Evolutionary conservation across 1,140 invertebrate genomes (phyloP).

Genomic region (Phymastichus coffea): DNA sequence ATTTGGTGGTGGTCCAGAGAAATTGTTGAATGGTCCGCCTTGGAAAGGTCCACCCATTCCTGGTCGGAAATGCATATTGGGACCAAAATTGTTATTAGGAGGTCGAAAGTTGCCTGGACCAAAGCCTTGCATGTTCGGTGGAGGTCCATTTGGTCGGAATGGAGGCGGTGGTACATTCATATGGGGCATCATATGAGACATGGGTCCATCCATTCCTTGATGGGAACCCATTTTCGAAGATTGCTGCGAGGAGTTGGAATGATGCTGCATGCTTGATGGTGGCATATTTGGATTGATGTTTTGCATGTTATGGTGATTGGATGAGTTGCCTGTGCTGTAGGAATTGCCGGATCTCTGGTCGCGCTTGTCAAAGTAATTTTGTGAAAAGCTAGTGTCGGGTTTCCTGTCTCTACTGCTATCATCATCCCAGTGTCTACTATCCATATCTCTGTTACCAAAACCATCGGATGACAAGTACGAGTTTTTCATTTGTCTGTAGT

Average conservation of each 20-base stretch:
- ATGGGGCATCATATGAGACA: conserved; percentile 41
- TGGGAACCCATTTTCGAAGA: conserved; percentile 15
- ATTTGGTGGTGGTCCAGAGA: conserved; percentile 45
- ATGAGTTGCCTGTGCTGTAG: conserved; percentile 29
- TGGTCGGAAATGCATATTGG: conserved; percentile 47
- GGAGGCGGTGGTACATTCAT: conserved; percentile 11
- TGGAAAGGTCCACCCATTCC: conserved; percentile 44
- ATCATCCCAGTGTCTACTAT: conserved; percentile 42
- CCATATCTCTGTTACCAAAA: conserved; percentile 39
- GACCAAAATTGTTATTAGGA: conserved; percentile 38
- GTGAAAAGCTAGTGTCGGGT: conserved; percentile 27
- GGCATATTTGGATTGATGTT: conserved; percentile 46
- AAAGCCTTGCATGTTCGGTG: conserved; percentile 39
- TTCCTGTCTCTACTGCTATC: conserved; percentile 31
- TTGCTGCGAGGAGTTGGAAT: conserved; percentile 26
- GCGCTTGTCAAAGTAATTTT: conserved; percentile 42
- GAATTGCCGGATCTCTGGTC: conserved; percentile 32
- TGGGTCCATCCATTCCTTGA: conserved; percentile 36
- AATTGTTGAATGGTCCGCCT: conserved; percentile 39
- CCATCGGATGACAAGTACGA: conserved; percentile 33
- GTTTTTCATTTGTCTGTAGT: conserved; percentile 37
- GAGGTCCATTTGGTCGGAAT: conserved; percentile 12
- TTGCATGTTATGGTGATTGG: conserved; percentile 49
- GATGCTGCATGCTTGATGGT: conserved; percentile 35
- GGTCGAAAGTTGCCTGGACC: conserved; percentile 43